Base-by-base conservation (phyloP, 2,888 invertebrate species). In the Macaria liturata region DNA sequence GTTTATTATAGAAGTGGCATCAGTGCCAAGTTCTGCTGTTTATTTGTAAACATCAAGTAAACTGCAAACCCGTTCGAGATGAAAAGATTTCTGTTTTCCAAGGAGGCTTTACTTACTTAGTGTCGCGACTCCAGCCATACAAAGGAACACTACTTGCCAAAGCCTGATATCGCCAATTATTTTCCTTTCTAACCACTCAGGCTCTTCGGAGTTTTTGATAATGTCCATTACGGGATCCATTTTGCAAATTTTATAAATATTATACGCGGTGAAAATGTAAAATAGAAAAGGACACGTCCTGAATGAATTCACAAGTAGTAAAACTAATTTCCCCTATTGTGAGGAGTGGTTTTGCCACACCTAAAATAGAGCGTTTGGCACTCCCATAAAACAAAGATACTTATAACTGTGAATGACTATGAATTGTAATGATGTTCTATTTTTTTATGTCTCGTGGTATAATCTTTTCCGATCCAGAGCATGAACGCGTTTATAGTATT, bases 61-160 rank as follows among this genome's bases (percentile, higher is more conserved):
- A 20, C 20, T 20, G 20, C 20, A 20, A 20, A 20, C 20, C 20
- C 20, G 20, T 2, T 20, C 20, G 2, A 20, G 20, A 1, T 20
- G 2, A 20, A 20, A 20, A 20, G 20, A 37, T 7, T 37, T 37
- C 34, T 37, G 7, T 37, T 37, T 37, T 37, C 5, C 1, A 86
- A 87, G 45, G 37, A 43, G 51, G 7, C 4, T 4, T 20, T 50
- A 84, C 91, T 86, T 89, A 96, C 96, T 93, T 62, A 95, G 73
- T 59, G 94, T 84, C 49, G 94, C 86, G 59, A 95, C 76, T 52
- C 93, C 94, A 49, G 94, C 94, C 57, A 95, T 86, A 73, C 94
- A 94, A 62, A 96, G 88, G 77, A 96, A 95, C 75, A 96, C 93
- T 56, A 96, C 91, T 80, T 97, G 97, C 97, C 97, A 97, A 52